Conservation (phyloP, 30 jellyfish, hydroid and myxozoan species). For the Calvadosia cruxmelitensis region DNA sequence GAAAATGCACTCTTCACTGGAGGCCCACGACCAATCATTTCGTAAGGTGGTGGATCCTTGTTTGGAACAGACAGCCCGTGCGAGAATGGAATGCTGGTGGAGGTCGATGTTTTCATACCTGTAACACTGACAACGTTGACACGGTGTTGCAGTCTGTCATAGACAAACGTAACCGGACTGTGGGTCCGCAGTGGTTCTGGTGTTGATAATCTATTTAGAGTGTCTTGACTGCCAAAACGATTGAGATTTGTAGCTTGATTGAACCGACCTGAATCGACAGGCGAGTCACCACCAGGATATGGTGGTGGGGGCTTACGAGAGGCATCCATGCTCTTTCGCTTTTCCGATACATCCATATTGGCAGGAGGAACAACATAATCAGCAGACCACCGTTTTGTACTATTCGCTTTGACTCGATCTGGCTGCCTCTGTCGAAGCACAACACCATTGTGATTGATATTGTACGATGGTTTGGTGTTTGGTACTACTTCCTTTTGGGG, state of each 20-base stretch:
- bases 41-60: constrained; percentile 53
- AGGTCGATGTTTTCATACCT: constrained; percentile 1
- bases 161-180: constrained; percentile 43
- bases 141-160: constrained; percentile 20
- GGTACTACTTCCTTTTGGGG: background rate
- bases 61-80: background rate
- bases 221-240: constrained; percentile 54
- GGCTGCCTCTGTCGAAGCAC: constrained; percentile 49
- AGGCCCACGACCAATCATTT: constrained; percentile 5
- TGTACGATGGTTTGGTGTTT: background rate
- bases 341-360: constrained; percentile 37
- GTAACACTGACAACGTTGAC: constrained; percentile 21
- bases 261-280: constrained; percentile 3
- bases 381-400: constrained; percentile 95
- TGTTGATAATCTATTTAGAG: constrained; percentile 24
- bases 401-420: constrained; percentile 13
- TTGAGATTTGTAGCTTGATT: constrained; percentile 7
- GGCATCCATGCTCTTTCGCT: constrained; percentile 29
- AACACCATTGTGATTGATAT: constrained; percentile 26
- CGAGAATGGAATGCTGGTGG: constrained; percentile 8
- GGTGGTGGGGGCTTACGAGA: constrained; percentile 98
- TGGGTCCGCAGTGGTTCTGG: constrained; percentile 20
- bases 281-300: constrained; percentile 67
- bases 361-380: constrained; percentile 51
- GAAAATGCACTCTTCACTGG: background rate